phyloP scores from a whole-genome alignment of 2,888 invertebrate genomes.

The Craniophora ligustri region DNA sequence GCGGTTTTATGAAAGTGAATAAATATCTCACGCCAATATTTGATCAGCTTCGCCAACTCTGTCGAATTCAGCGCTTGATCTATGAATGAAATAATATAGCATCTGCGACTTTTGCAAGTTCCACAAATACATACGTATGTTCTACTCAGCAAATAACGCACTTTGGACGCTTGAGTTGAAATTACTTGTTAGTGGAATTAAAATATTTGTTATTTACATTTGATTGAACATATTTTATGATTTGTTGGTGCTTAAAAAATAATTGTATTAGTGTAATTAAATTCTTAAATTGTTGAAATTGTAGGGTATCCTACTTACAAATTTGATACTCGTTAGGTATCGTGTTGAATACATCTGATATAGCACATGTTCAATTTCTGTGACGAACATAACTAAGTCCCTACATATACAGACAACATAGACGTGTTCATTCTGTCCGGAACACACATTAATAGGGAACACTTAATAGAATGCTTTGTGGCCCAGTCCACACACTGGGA shows the following conservation, averaged over 20 bases:
- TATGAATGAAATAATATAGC: neutral
- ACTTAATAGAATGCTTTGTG: constrained; percentile 52
- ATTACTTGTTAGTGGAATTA: constrained; percentile 4
- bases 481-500: constrained; percentile 15
- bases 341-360: too few species aligned
- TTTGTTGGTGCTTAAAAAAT: too few species aligned
- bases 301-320: too few species aligned
- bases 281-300: too few species aligned
- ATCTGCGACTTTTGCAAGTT: neutral
- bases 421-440: constrained; percentile 21
- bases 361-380: constrained; percentile 27
- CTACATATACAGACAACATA: constrained; percentile 14
- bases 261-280: too few species aligned
- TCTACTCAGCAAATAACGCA: neutral
- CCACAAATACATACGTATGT: neutral
- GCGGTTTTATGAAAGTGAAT: constrained; percentile 14
- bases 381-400: constrained; percentile 29
- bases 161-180: neutral
- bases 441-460: constrained; percentile 42
- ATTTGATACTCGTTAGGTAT: too few species aligned
- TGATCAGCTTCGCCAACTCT: constrained; percentile 20
- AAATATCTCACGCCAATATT: constrained; percentile 34
- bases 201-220: neutral
- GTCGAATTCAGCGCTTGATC: constrained; percentile 4
- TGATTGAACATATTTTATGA: too few species aligned